These are phyloP conservation scores for Ctenoplectra terminalis DNA, from an alignment of 1,140 invertebrate genomes.

Conservation along the genomic window DNA sequence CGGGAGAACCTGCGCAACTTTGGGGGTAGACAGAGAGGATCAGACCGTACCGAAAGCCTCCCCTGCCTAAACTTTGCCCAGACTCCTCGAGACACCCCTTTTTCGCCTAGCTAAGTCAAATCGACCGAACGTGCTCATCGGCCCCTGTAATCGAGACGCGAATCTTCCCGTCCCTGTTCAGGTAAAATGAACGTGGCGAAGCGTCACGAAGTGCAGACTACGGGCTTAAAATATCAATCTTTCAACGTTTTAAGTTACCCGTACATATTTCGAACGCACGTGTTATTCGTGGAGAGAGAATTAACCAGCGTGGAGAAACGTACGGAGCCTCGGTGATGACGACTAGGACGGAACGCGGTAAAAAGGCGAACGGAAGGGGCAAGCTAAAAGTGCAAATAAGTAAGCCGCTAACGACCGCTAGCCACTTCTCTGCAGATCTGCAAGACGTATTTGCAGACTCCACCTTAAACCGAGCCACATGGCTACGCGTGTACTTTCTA, in stretches of 20 bases:
- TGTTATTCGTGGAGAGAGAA: not conserved
- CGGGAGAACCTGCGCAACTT: conserved; percentile 5
- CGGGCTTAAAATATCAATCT: conserved; percentile 4
- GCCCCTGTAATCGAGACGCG: conserved; percentile 64
- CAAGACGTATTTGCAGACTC: conserved; percentile 59
- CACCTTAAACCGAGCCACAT: conserved; percentile 59
- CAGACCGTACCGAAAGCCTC: conserved; percentile 19
- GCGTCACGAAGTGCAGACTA: not conserved
- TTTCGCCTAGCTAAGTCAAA: conserved; percentile 63
- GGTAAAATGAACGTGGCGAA: conserved; percentile 25
- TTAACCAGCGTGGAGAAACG: too few species aligned
- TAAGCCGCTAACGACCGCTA: conserved; percentile 23
- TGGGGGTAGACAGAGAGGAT: conserved; percentile 38
- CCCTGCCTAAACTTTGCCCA: conserved; percentile 39
- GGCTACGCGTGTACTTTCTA: conserved; percentile 64
- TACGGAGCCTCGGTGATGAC: not conserved
- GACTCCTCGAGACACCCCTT: conserved; percentile 64
- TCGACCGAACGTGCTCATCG: conserved; percentile 67
- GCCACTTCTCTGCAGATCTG: conserved; percentile 36
- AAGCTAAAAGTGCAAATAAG: conserved; percentile 56
- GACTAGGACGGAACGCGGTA: not conserved
- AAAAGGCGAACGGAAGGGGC: not conserved
- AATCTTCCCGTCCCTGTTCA: conserved; percentile 48
- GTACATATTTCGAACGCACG: not conserved
- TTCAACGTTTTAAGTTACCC: not conserved